Conservation (phyloP, 2,113 vertebrate species). For the Mus spicilegus region DNA sequence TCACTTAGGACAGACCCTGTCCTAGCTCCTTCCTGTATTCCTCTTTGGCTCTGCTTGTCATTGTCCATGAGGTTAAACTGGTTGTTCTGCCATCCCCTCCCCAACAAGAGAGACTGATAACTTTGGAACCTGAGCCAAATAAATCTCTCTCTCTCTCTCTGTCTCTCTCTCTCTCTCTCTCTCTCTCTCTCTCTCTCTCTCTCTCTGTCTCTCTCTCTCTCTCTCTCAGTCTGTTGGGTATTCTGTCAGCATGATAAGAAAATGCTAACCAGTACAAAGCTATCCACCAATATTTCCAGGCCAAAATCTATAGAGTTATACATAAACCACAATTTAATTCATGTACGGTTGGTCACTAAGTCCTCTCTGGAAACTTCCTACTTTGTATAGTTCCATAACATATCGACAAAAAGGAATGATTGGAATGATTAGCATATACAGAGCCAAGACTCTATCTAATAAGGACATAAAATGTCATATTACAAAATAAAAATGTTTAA, state of each 20-base stretch:
- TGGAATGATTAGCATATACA: constrained; percentile 31
- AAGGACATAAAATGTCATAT: constrained; percentile 6
- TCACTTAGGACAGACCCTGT: neutral
- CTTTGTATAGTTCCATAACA: neutral
- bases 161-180: no score
- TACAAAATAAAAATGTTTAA: constrained; percentile 27
- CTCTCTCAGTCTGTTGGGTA: no score
- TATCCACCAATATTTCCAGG: neutral
- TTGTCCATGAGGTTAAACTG: neutral
- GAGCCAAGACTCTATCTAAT: neutral
- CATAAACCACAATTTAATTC: neutral
- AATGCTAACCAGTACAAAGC: neutral
- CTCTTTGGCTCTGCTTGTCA: neutral
- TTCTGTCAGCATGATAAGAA: neutral
- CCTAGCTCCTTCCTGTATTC: neutral
- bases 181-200: no score
- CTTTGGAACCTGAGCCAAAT: neutral
- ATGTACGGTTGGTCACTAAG: neutral
- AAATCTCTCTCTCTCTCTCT: neutral
- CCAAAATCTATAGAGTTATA: neutral
- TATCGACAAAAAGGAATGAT: constrained; percentile 17
- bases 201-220: no score
- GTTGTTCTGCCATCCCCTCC: neutral
- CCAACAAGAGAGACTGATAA: neutral
- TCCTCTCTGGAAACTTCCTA: constrained; percentile 43